Base-by-base conservation (phyloP, 2,113 vertebrate genomes). In the Chrysemys picta region DNA sequence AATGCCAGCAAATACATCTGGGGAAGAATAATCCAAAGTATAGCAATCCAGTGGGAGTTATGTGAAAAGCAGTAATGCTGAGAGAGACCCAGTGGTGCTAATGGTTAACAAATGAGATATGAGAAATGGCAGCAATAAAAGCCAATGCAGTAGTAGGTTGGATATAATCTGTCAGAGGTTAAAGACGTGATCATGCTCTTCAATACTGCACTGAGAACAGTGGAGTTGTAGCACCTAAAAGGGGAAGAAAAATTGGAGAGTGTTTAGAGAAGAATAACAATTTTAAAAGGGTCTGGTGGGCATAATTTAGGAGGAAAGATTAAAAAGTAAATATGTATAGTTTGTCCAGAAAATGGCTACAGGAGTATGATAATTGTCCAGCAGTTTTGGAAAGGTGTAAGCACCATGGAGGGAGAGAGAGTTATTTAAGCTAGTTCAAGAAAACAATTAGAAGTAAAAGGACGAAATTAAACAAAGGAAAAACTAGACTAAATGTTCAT, bases 131-230 rank as follows among this genome's bases (percentile, higher is more conserved):
- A 78, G 87, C 89, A 78, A 53, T 72, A 93, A 82, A 0, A 1
- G 57, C 78, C 89, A 82, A 35, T n/a, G 88, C 72, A 88, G 92
- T 80, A 94, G 93, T 96, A 92, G 93, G 89, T 93, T 93, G 92
- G 79, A 1, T 92, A 35, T 72, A 72, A 38, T 80, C 49, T 78
- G 24, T 78, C 4, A 29, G 42, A 78, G 65, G 65, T 78, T 12
- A 47, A 78, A 78, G 75, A 78, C 12, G 2, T 78, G 13, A 78
- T 78, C 42, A 29, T 45, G 24, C 42, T 27, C 27, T 89, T 59
- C 29, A 9, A 83, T 91, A 93, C n/a, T 85, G 45, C 65, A 29
- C 78, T 65, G 75, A 89, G 84, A 80, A 65, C 47, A 31, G 22
- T 27, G 42, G 5, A 14, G 6, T 7, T 47, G 75, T 78, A 27